Evolutionary conservation across 2,113 vertebrate genomes (phyloP).

Genomic region (Etheostoma spectabile): DNA sequence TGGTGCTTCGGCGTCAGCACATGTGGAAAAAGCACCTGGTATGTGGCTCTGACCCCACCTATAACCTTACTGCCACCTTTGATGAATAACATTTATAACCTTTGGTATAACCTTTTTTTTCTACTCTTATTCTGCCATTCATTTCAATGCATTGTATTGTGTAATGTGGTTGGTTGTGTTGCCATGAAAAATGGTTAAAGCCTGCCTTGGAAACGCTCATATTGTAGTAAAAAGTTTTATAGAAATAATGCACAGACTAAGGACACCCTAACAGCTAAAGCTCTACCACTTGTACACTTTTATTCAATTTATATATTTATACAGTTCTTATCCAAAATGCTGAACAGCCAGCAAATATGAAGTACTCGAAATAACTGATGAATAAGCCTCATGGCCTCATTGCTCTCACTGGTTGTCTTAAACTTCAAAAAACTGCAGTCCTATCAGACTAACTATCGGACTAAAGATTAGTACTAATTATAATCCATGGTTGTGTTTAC

Average conservation of each 20-base stretch:
- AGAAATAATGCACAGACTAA: neutral
- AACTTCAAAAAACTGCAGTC: slow-evolving; percentile 14
- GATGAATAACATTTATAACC: slow-evolving; percentile 47
- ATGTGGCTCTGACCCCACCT: slow-evolving; percentile 76
- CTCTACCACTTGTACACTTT: neutral
- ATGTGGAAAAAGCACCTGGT: slow-evolving; percentile 94
- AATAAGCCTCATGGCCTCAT: neutral
- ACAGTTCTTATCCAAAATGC: neutral
- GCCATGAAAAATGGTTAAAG: slow-evolving; percentile 74
- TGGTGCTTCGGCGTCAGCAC: slow-evolving; percentile 94
- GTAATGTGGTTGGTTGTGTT: slow-evolving; percentile 68
- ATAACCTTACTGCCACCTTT: slow-evolving; percentile 36
- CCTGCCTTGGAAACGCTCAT: slow-evolving; percentile 67
- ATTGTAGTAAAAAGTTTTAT: slow-evolving; percentile 15
- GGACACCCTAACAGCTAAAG: slow-evolving; percentile 40
- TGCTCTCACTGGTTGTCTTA: slow-evolving; percentile 29
- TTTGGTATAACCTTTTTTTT: too few relatives aligned
- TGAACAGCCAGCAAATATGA: neutral
- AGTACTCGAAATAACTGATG: neutral
- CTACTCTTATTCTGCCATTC: slow-evolving; percentile 66
- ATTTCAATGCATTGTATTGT: slow-evolving; percentile 64
- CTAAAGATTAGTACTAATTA: neutral
- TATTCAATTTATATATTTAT: neutral
- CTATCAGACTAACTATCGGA: too few relatives aligned
- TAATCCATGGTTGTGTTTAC: neutral